phyloP scores from a whole-genome alignment of 2,888 invertebrate species.

The Eubasilissa splendida region DNA sequence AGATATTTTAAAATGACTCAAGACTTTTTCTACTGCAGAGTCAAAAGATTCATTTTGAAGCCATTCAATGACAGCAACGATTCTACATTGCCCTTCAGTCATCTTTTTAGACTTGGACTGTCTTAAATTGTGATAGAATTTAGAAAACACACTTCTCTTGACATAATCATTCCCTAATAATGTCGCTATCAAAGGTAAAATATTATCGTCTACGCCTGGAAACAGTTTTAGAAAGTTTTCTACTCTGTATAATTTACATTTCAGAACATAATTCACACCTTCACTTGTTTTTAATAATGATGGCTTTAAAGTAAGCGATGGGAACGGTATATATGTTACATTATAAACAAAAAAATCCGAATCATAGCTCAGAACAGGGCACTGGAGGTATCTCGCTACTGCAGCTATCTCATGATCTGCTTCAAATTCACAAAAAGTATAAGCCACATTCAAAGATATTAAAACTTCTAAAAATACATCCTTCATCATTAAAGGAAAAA shows the following conservation, averaged over 20 bases:
- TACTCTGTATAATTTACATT: conserved; percentile 82
- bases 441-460: conserved; percentile 75
- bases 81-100: conserved; percentile 78
- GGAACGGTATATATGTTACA: conserved; percentile 85
- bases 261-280: conserved; percentile 67
- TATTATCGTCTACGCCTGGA: conserved; percentile 76
- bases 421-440: conserved; percentile 87
- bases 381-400: conserved; percentile 82
- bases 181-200: conserved; percentile 86
- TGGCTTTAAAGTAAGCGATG: conserved; percentile 74
- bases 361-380: conserved; percentile 93
- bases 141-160: conserved; percentile 76
- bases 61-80: conserved; percentile 84
- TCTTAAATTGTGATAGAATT: conserved; percentile 80
- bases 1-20: conserved; percentile 74
- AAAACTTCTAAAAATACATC: conserved; percentile 84
- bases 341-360: conserved; percentile 95
- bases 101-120: conserved; percentile 72
- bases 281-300: conserved; percentile 62
- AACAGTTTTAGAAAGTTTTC: conserved; percentile 79
- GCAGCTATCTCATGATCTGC: conserved; percentile 92
- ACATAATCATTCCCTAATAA: conserved; percentile 94
- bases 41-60: conserved; percentile 80
- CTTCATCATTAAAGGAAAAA: conserved; percentile 84
- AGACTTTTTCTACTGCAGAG: conserved; percentile 78